phyloP scores from a whole-genome alignment of 2,888 invertebrate species.

The Idaea straminata region DNA sequence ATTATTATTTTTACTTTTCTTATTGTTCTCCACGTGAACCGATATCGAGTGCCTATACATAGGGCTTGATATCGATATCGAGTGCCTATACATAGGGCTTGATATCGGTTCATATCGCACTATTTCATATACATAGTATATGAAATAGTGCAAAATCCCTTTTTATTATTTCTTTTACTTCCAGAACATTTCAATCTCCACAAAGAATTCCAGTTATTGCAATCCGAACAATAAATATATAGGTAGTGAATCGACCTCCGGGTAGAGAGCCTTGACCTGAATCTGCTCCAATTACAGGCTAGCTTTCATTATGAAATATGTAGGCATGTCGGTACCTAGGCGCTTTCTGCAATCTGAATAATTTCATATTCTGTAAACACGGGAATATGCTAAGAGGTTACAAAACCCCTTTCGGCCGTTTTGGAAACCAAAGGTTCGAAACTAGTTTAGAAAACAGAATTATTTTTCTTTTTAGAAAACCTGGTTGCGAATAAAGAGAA shows the following conservation, averaged over 20 bases:
- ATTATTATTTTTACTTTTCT: too few species aligned
- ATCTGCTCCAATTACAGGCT: constrained; percentile 32
- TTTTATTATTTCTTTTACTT: neutral
- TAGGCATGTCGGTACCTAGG: neutral
- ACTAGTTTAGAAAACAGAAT: constrained; percentile 6
- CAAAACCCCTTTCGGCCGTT: too few species aligned
- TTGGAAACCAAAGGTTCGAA: constrained; percentile 4
- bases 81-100: too few species aligned
- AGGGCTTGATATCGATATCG: too few species aligned
- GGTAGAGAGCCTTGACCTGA: constrained; percentile 33
- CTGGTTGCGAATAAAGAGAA: constrained; percentile 5
- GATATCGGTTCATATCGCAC: too few species aligned
- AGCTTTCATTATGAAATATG: constrained; percentile 1
- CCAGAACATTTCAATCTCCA: neutral
- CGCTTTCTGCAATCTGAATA: neutral
- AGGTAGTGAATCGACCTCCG: constrained; percentile 2
- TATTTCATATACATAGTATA: too few species aligned
- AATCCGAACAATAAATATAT: neutral
- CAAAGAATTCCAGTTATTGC: constrained; percentile 1
- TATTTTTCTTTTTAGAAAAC: constrained; percentile 6
- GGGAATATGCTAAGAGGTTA: neutral
- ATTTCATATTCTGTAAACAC: neutral
- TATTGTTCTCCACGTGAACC: too few species aligned
- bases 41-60: too few species aligned
- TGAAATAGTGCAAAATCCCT: too few species aligned